Evolutionary conservation across 2,888 invertebrate species (phyloP).

Genomic region (Pseudococcus jackbeardsleyi): DNA sequence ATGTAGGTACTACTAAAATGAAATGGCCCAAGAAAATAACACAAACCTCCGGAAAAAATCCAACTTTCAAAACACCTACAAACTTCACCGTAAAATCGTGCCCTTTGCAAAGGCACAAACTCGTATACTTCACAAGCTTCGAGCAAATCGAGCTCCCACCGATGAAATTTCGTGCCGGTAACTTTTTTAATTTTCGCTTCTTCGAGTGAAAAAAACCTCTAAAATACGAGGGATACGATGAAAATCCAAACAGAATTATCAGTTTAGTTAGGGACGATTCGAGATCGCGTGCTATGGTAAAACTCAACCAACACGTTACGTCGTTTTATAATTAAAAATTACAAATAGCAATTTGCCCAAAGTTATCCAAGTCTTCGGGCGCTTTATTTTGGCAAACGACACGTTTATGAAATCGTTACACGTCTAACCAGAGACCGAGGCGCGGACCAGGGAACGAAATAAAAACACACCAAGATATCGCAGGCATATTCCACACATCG

Average conservation of each 20-base stretch:
- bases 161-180: neutral
- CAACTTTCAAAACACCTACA: too few relatives aligned
- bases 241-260: neutral
- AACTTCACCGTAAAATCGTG: too few relatives aligned
- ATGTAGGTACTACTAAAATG: too few relatives aligned
- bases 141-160: too few relatives aligned
- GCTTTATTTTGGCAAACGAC: neutral
- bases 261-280: neutral
- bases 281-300: neutral
- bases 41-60: too few relatives aligned
- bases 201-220: neutral
- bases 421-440: neutral
- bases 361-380: neutral
- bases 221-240: neutral
- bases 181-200: neutral
- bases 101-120: too few relatives aligned
- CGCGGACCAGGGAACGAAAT: neutral
- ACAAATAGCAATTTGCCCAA: neutral
- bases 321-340: conserved; percentile 4
- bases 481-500: neutral
- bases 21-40: too few relatives aligned
- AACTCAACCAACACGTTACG: neutral
- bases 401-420: neutral
- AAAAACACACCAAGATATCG: neutral
- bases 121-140: too few relatives aligned